Conservation (phyloP, 2,113 vertebrate species). For the cattle (Bos taurus) region ARS-UCD2.0 NC_037332.1:75571001-75571500, state of each 20-base stretch:
- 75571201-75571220: fast-evolving
- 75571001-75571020: background rate
- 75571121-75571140: background rate
- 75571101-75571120: background rate
- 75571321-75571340: background rate
- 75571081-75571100: background rate
- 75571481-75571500: no score
- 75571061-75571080: background rate
- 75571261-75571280: background rate
- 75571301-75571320: background rate
- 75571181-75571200: fast-evolving
- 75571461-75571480: no score
- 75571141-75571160: background rate
- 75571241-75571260: background rate
- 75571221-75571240: background rate
- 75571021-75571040: no score
- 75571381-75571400: no score
- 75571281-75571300: background rate
- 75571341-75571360: background rate
- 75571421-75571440: no score
- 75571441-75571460: no score
- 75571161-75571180: fast-evolving
- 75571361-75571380: no score
- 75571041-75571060: background rate
- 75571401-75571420: no score